These are phyloP conservation scores for Pangasius larnaudii DNA, from an alignment of 2,797 vertebrate genomes.

Conservation along the genomic window DNA sequence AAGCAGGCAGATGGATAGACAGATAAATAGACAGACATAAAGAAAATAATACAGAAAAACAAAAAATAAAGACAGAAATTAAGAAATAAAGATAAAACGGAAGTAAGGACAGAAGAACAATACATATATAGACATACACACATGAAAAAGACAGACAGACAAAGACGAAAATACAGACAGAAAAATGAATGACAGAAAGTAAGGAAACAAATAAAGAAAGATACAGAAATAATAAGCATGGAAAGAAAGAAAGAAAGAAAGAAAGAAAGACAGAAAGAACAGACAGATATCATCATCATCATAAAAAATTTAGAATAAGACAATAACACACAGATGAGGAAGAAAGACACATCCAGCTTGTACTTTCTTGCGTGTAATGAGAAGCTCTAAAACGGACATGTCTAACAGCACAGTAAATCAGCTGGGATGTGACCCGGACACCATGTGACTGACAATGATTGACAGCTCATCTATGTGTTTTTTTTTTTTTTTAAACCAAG, in stretches of 20 bases:
- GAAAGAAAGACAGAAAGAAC: not conserved
- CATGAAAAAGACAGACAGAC: not conserved
- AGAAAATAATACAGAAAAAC: not conserved
- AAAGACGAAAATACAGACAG: not conserved
- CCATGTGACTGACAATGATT: slow-evolving; percentile 1
- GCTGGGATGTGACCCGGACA: not conserved
- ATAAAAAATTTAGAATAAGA: no score
- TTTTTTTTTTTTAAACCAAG: not conserved
- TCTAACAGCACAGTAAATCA: not conserved
- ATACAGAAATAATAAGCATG: slow-evolving; percentile 13
- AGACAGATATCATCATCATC: not conserved
- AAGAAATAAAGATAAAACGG: not conserved
- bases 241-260: slow-evolving; percentile 1
- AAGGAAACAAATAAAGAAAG: not conserved
- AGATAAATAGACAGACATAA: not conserved
- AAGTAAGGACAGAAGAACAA: not conserved
- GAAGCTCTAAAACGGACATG: not conserved
- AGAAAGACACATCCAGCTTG: not conserved
- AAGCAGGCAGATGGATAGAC: no score
- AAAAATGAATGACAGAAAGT: not conserved
- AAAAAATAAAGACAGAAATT: not conserved
- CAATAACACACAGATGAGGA: not conserved
- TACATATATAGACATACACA: not conserved
- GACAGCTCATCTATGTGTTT: not conserved
- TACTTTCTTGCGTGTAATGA: not conserved